These are phyloP conservation scores for Thalassaphorura encarpata DNA, from an alignment of 1,140 invertebrate genomes.

Conservation along the genomic window DNA sequence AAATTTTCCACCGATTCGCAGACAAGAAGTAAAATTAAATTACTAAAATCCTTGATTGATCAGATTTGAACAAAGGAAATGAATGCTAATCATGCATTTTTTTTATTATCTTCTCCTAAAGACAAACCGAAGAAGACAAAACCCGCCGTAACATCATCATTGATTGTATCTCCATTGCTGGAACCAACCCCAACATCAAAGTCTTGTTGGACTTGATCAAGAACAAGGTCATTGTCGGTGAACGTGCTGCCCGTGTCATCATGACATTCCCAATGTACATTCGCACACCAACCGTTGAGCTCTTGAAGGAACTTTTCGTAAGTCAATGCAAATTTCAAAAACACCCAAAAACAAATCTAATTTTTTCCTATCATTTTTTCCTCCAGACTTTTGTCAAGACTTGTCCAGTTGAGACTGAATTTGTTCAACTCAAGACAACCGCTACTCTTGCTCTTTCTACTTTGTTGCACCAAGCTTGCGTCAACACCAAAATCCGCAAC, in stretches of 20 bases:
- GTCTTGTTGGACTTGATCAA: constrained; percentile 26
- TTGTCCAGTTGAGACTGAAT: constrained; percentile 15
- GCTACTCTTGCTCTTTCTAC: constrained; percentile 25
- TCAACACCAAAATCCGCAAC: constrained; percentile 25
- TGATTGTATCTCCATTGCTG: constrained; percentile 23
- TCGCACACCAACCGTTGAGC: constrained; percentile 29
- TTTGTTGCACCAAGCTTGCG: constrained; percentile 31
- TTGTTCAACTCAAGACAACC: constrained; percentile 19
- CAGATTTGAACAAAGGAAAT: too few relatives aligned
- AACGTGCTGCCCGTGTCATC: constrained; percentile 25
- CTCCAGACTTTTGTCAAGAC: constrained; percentile 8
- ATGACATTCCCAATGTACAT: constrained; percentile 27
- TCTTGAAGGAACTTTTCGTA: constrained; percentile 23
- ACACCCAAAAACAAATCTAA: not conserved
- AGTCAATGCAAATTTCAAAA: not conserved
- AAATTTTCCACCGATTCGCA: constrained; percentile 3
- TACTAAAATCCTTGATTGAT: too few relatives aligned
- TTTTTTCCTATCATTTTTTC: not conserved
- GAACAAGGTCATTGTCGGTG: constrained; percentile 20
- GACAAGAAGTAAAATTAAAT: not conserved
- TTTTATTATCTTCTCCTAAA: not conserved
- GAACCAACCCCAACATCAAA: constrained; percentile 31
- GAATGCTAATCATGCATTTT: too few relatives aligned
- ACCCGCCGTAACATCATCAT: constrained; percentile 12
- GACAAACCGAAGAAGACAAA: constrained; percentile 5